Evolutionary conservation across 2,797 vertebrate species (phyloP).

Genomic region (Tauraco hartlaubi): DNA sequence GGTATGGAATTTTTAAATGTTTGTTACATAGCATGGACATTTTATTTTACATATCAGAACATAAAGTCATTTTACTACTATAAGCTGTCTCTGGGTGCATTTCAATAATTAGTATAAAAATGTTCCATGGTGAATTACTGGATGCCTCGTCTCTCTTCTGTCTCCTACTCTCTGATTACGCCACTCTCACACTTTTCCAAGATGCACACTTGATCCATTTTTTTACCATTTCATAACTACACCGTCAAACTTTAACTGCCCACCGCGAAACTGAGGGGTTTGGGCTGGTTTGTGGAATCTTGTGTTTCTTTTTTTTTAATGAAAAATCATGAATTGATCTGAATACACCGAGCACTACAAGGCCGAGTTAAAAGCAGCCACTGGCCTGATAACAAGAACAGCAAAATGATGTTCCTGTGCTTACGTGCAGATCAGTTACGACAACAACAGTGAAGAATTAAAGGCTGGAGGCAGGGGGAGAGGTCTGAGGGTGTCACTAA

Average conservation of each 20-base stretch:
- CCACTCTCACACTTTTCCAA: neutral
- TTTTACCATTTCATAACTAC: neutral
- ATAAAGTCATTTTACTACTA: slow-evolving; percentile 82
- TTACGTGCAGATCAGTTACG: neutral
- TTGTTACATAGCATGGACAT: slow-evolving; percentile 82
- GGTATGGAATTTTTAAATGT: slow-evolving; percentile 68
- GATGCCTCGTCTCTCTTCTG: neutral
- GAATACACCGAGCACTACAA: fast-evolving
- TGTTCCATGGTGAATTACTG: neutral
- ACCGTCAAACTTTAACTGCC: neutral
- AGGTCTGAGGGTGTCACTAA: neutral
- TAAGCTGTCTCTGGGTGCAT: slow-evolving; percentile 73
- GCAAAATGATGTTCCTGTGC: neutral
- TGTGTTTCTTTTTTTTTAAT: neutral
- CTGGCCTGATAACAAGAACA: neutral
- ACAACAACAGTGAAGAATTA: neutral
- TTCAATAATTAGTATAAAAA: slow-evolving; percentile 69
- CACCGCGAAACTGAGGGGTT: neutral
- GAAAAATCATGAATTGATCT: neutral
- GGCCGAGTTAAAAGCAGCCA: neutral
- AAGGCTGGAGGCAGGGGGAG: neutral
- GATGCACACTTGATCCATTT: neutral
- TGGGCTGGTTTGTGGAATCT: neutral
- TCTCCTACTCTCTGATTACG: neutral
- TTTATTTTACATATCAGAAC: slow-evolving; percentile 82